Evolutionary conservation across 2,888 invertebrate genomes (phyloP).

Genomic region (Masnerella sp.): DNA sequence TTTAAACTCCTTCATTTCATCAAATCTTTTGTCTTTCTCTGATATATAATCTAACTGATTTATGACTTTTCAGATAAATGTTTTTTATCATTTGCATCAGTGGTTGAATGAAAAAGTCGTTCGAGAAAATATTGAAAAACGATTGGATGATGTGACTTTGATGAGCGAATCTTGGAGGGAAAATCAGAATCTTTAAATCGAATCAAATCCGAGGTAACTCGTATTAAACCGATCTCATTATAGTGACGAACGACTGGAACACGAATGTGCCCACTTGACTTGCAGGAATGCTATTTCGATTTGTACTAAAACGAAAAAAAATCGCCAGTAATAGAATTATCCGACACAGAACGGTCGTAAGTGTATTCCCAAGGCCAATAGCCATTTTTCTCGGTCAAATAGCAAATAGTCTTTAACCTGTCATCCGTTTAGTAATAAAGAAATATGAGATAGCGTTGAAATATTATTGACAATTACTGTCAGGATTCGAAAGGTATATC

Average conservation of each 20-base stretch:
- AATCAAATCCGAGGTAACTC: constrained; percentile 47
- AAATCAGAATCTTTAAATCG: constrained; percentile 50
- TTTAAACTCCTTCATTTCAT: no score
- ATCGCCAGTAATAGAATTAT: constrained; percentile 77
- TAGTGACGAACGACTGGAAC: constrained; percentile 67
- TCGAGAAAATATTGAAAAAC: constrained; percentile 43
- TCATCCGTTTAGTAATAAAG: constrained; percentile 47
- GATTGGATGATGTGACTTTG: constrained; percentile 48
- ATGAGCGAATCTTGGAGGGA: constrained; percentile 31
- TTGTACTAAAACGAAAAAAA: constrained; percentile 74
- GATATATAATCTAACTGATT: no score
- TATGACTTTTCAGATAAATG: no score
- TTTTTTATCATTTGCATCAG: constrained; percentile 9
- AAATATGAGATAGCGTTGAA: constrained; percentile 35
- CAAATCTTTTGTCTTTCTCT: no score
- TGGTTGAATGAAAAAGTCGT: constrained; percentile 18
- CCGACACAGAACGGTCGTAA: constrained; percentile 76
- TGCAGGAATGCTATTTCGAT: constrained; percentile 67
- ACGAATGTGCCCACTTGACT: constrained; percentile 36
- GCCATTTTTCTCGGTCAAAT: constrained; percentile 78
- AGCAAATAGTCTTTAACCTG: constrained; percentile 75
- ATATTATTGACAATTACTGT: constrained; percentile 38
- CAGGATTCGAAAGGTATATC: no score
- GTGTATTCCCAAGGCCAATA: constrained; percentile 77
- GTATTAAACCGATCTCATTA: constrained; percentile 68